phyloP scores from a whole-genome alignment of 2,888 invertebrate species.

The Agrypnus murinus region DNA sequence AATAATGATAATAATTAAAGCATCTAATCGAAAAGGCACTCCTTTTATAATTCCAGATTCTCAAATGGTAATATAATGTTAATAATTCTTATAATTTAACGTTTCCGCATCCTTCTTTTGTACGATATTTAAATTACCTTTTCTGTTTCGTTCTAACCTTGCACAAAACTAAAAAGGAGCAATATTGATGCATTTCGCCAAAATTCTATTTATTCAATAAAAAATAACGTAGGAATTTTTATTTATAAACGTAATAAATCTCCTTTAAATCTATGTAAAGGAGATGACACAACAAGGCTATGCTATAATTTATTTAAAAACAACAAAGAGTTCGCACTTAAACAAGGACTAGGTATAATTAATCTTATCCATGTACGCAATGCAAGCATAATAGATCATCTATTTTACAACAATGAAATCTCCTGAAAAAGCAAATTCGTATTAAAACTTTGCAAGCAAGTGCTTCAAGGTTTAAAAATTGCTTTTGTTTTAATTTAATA shows the following conservation, averaged over 20 bases:
- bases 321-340: conserved; percentile 16
- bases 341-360: conserved; percentile 16
- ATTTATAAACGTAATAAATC: background rate
- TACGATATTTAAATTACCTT: too few species aligned
- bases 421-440: background rate
- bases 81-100: too few species aligned
- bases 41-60: too few species aligned
- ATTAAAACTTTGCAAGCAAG: background rate
- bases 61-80: too few species aligned
- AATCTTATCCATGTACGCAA: conserved; percentile 5
- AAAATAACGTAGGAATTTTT: background rate
- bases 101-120: too few species aligned
- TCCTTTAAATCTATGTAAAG: background rate
- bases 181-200: too few species aligned
- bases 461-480: background rate
- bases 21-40: too few species aligned
- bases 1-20: too few species aligned
- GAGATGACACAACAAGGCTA: conserved; percentile 14
- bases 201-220: too few species aligned
- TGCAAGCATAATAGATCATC: background rate
- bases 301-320: background rate
- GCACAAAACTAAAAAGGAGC: too few species aligned
- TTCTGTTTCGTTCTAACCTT: too few species aligned
- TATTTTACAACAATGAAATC: too few species aligned
- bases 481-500: background rate